Evolutionary conservation across 2,888 invertebrate species (phyloP).

Genomic region (Gasteruption jaculator): DNA sequence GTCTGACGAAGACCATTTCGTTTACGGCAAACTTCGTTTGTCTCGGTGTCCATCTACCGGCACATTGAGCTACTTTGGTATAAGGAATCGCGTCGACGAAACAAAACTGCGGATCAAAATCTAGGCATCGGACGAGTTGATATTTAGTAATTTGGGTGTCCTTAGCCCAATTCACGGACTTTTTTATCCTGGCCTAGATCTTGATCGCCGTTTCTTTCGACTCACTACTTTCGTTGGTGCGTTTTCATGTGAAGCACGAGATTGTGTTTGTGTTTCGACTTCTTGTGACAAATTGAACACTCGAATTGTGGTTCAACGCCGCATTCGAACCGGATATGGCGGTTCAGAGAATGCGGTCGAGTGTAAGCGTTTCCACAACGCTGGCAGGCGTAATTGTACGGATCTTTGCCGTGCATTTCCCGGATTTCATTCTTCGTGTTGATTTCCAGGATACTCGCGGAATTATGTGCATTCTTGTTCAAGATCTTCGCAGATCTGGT

Average conservation of each 20-base stretch:
- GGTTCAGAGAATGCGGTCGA: conserved; percentile 56
- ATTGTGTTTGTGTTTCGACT: conserved; percentile 58
- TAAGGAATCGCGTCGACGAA: too few relatives aligned
- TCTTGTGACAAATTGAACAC: conserved; percentile 61
- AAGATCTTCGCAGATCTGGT: too few relatives aligned
- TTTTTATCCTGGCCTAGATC: not conserved
- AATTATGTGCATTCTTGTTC: not conserved
- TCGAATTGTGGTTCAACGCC: conserved; percentile 61
- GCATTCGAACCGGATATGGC: conserved; percentile 60
- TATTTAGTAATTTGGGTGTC: too few relatives aligned
- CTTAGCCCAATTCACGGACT: too few relatives aligned
- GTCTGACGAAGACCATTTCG: too few relatives aligned
- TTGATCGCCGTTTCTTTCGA: not conserved
- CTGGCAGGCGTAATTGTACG: conserved; percentile 48
- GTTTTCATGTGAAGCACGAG: conserved; percentile 54
- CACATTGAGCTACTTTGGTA: too few relatives aligned
- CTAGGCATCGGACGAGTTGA: too few relatives aligned
- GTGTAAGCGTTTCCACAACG: conserved; percentile 60
- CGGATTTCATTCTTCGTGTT: conserved; percentile 14
- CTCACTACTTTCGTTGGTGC: conserved; percentile 39
- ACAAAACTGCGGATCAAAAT: too few relatives aligned
- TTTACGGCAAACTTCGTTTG: too few relatives aligned
- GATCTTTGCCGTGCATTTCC: conserved; percentile 12
- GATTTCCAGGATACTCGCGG: not conserved
- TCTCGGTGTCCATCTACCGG: too few relatives aligned